Evolutionary conservation across 2,888 invertebrate genomes (phyloP).

Genomic region (Protophormia terraenovae): DNA sequence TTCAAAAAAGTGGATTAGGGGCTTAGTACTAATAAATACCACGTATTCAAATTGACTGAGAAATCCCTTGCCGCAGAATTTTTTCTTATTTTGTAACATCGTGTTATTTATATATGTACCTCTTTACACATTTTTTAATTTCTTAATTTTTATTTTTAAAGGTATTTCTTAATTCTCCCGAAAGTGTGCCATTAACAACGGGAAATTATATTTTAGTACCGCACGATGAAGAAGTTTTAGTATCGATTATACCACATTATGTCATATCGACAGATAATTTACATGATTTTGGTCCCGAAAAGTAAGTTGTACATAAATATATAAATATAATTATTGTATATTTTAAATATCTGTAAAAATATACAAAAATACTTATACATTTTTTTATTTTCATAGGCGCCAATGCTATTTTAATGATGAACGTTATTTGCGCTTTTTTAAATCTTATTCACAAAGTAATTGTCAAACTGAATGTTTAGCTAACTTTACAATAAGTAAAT

Average conservation of each 20-base stretch:
- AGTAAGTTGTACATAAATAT: too few relatives aligned
- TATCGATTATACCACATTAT: constrained; percentile 87
- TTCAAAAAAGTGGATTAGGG: too few relatives aligned
- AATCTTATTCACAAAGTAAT: constrained; percentile 87
- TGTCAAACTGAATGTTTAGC: constrained; percentile 88
- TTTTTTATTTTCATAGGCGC: constrained; percentile 78
- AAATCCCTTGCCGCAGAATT: too few relatives aligned
- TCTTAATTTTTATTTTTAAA: constrained; percentile 47
- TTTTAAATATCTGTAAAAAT: too few relatives aligned
- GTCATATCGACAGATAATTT: constrained; percentile 87
- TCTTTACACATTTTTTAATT: not conserved
- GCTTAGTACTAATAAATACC: too few relatives aligned
- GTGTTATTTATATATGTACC: too few relatives aligned
- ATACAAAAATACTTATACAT: not conserved
- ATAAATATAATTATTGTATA: too few relatives aligned
- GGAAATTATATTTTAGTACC: constrained; percentile 79
- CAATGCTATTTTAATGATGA: constrained; percentile 87
- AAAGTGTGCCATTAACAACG: constrained; percentile 79
- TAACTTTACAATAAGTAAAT: constrained; percentile 85
- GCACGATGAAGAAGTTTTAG: constrained; percentile 84
- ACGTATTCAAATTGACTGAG: too few relatives aligned
- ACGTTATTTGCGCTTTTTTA: constrained; percentile 85
- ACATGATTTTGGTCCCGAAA: constrained; percentile 83
- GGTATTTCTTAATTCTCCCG: constrained; percentile 79
- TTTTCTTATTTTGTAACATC: too few relatives aligned